Base-by-base conservation (phyloP, 2,888 invertebrate genomes). In the Protophormia terraenovae region DNA sequence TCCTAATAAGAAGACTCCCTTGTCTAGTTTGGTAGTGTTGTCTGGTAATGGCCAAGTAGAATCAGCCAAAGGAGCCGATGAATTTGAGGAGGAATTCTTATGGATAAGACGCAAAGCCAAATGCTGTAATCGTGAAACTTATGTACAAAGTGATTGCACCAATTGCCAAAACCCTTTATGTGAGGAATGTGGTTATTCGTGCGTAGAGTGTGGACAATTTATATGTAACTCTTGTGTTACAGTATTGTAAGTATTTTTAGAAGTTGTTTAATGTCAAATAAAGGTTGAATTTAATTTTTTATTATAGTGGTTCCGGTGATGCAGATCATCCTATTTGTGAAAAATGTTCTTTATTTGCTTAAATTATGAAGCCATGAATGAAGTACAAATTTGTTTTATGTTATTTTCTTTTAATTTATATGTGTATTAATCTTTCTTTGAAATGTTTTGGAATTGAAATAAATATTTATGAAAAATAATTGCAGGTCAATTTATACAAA, bases 131-230 rank as follows among this genome's bases (percentile, higher is more conserved):
- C 89, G 90, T 1, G 72, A 77, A 4, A 87, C 89, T 0, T 76
- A 88, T 2, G 88, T 91, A 8, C 89, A 88, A 35, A 88, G 83
- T 32, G 67, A 72, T 12, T 91, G 91, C 16, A 69, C 53, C 1
- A 90, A 90, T 62, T 91, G 91, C 55, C 80, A 86, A 12, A 88
- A 89, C 32, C 87, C 88, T 3, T 79, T 91, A 35, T 91, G 91
- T 62, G 91, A 91, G 76, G 90, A 89, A 50, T 91, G 91, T 64
- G 91, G 91, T 1, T 90, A 88, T 66, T 91, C 91, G 0, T 91
- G 91, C 64, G 47, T 75, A 1, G 90, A 91, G 14, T 91, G 91
- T 84, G 81, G 62, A 0, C 62, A 84, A 0, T 91, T 90, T 22
- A 85, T 91, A 3, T 91, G 91, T 75, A 89, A 88, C 75, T 86